These are phyloP conservation scores for Leucoraja ocellata DNA, from an alignment of 2,797 vertebrate genomes.

Conservation along the genomic window DNA sequence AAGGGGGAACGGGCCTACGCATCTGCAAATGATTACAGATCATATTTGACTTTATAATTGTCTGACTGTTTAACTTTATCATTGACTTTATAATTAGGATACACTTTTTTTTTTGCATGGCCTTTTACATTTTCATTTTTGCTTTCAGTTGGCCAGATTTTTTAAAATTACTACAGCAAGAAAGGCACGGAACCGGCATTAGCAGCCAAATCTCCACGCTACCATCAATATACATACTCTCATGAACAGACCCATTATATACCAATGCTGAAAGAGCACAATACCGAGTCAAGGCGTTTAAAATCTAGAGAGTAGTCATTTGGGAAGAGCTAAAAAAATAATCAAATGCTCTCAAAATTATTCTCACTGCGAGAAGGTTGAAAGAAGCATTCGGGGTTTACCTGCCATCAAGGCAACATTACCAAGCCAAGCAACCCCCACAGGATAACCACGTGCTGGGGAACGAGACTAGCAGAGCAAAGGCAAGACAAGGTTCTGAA, in stretches of 20 bases:
- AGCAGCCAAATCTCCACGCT: not conserved
- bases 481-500: not conserved
- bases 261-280: not conserved
- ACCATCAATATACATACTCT: not conserved
- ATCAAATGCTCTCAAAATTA: not conserved
- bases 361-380: not conserved
- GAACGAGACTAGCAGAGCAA: not conserved
- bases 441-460: not conserved
- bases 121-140: not conserved
- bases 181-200: not conserved
- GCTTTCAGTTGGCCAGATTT: not conserved
- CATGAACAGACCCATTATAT: not conserved
- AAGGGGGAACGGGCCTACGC: not conserved
- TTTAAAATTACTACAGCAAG: not conserved
- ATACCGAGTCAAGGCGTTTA: not conserved
- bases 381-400: not conserved
- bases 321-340: not conserved
- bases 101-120: not conserved
- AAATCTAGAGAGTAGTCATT: not conserved
- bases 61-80: too few species aligned
- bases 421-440: not conserved
- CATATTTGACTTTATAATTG: not conserved
- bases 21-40: not conserved
- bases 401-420: not conserved
- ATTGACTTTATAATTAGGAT: not conserved